These are phyloP conservation scores for Luffia ferchaultella DNA, from an alignment of 2,888 invertebrate species.

Conservation along the genomic window DNA sequence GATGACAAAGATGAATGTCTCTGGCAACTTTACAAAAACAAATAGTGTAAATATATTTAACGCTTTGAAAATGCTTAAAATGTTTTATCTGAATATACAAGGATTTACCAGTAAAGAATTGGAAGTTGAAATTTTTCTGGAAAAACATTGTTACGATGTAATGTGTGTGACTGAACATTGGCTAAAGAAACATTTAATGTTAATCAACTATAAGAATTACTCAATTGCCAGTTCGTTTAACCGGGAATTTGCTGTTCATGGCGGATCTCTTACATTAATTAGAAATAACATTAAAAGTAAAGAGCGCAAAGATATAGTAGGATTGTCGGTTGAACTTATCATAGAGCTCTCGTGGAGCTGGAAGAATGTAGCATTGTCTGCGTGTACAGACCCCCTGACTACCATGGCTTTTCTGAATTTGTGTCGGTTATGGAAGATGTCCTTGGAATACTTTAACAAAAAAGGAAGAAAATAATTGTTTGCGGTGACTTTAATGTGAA, in stretches of 20 bases:
- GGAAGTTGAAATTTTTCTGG: too few relatives aligned
- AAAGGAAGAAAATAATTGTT: too few relatives aligned
- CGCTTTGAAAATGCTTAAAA: background rate
- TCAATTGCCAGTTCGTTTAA: background rate
- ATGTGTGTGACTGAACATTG: background rate
- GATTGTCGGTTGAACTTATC: background rate
- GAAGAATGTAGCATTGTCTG: too few relatives aligned
- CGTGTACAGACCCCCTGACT: too few relatives aligned
- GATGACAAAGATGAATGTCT: background rate
- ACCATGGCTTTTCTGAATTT: too few relatives aligned
- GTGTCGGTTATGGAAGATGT: too few relatives aligned
- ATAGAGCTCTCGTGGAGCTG: background rate
- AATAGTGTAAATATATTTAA: background rate
- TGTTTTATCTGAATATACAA: background rate
- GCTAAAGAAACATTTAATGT: background rate
- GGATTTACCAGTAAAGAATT: background rate
- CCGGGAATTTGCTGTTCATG: background rate
- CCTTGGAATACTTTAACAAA: too few relatives aligned
- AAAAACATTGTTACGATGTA: background rate
- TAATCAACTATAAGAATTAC: background rate
- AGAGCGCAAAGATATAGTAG: background rate
- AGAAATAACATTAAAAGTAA: background rate
- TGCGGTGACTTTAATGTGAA: too few relatives aligned
- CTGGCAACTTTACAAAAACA: background rate
- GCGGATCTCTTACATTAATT: background rate